These are phyloP conservation scores for Myocastor coypus DNA, from an alignment of 2,113 vertebrate species.

Conservation along the genomic window DNA sequence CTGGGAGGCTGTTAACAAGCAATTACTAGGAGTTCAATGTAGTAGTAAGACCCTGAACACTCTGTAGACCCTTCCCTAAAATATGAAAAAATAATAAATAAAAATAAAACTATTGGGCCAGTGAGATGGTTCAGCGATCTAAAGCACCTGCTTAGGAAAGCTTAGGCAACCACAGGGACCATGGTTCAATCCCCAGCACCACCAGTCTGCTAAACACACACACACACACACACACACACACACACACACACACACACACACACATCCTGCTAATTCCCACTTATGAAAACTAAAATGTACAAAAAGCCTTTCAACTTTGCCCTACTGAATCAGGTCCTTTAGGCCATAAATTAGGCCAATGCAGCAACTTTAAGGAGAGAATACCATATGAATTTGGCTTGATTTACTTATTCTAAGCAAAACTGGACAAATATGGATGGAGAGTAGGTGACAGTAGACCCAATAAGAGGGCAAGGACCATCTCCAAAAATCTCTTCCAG, in stretches of 20 bases:
- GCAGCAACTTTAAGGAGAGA: background rate
- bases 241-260: background rate
- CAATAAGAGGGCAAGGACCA: background rate
- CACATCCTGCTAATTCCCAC: slow-evolving; percentile 5
- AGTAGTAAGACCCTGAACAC: no score
- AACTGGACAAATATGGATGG: background rate
- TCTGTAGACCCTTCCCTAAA: no score
- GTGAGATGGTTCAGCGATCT: no score
- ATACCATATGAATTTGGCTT: slow-evolving; percentile 28
- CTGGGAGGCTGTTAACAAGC: no score
- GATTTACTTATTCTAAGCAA: background rate
- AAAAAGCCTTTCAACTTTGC: slow-evolving; percentile 8
- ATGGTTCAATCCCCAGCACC: no score
- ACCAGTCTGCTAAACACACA: background rate
- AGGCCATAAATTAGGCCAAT: background rate
- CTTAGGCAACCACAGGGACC: no score
- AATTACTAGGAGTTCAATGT: no score
- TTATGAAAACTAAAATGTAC: slow-evolving; percentile 38
- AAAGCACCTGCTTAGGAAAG: no score
- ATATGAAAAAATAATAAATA: no score
- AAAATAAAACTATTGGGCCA: no score
- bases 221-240: background rate
- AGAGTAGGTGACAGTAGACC: background rate
- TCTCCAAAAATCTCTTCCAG: background rate
- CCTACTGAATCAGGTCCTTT: background rate